Conservation (phyloP, 2,888 invertebrate species). For the Gymnoscelis rufifasciata region DNA sequence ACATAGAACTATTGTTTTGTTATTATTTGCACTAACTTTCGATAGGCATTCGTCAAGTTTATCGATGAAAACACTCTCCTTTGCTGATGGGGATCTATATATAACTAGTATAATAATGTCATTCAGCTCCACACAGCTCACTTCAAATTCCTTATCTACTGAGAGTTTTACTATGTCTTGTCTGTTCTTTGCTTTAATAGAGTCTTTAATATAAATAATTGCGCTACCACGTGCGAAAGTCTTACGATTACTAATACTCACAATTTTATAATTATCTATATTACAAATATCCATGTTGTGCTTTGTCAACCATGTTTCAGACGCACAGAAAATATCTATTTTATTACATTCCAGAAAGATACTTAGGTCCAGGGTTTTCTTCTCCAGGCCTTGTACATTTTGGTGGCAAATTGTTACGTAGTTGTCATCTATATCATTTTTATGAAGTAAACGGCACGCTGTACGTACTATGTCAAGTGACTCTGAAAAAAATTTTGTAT, state of each 20-base stretch:
- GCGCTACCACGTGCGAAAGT: too few species aligned
- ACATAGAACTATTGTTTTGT: background rate
- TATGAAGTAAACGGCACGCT: background rate
- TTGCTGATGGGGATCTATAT: too few species aligned
- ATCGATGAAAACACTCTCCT: background rate
- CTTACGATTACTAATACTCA: too few species aligned
- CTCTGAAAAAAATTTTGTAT: background rate
- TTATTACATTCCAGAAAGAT: background rate
- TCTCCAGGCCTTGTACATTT: background rate
- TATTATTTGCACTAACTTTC: background rate
- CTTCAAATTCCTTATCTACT: too few species aligned
- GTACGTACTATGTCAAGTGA: background rate
- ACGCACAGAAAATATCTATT: background rate
- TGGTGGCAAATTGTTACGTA: background rate
- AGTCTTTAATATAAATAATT: too few species aligned
- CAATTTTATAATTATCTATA: background rate
- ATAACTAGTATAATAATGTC: too few species aligned
- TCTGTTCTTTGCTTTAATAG: too few species aligned
- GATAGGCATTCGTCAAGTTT: background rate
- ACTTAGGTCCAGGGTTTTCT: background rate
- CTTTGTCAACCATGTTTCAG: background rate
- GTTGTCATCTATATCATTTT: background rate
- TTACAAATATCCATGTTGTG: background rate
- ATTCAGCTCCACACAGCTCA: too few species aligned
- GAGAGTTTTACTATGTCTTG: too few species aligned